These are phyloP conservation scores for Hyaena hyaena DNA, from an alignment of 2,113 vertebrate species.

Conservation along the genomic window DNA sequence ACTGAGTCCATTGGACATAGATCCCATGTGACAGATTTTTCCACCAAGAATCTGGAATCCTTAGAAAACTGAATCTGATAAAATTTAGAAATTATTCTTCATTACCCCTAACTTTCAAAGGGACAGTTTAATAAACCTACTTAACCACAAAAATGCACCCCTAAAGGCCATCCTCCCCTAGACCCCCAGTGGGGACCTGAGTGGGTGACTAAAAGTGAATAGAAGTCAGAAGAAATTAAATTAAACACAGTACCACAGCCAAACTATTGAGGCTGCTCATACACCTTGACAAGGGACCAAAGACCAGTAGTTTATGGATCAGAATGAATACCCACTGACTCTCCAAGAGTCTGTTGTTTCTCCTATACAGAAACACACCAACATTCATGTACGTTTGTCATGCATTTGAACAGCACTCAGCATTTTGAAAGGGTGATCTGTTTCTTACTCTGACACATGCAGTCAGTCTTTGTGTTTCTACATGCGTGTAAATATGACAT, in stretches of 20 bases:
- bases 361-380: neutral
- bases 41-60: neutral
- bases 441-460: neutral
- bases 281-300: neutral
- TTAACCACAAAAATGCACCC: constrained; percentile 8
- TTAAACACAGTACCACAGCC: neutral
- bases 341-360: neutral
- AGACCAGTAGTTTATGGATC: neutral
- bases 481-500: accelerated
- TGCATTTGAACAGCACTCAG: neutral
- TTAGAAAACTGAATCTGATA: neutral
- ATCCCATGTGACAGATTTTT: neutral
- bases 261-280: neutral
- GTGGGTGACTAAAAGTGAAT: neutral
- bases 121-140: neutral
- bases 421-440: neutral
- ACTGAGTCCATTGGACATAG: neutral
- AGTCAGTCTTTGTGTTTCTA: neutral
- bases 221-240: neutral
- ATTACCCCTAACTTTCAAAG: neutral
- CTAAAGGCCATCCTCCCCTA: neutral
- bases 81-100: neutral
- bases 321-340: neutral
- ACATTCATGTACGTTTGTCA: accelerated
- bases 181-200: neutral